Evolutionary conservation across 2,888 invertebrate species (phyloP).

Genomic region (Laspeyria flexula): DNA sequence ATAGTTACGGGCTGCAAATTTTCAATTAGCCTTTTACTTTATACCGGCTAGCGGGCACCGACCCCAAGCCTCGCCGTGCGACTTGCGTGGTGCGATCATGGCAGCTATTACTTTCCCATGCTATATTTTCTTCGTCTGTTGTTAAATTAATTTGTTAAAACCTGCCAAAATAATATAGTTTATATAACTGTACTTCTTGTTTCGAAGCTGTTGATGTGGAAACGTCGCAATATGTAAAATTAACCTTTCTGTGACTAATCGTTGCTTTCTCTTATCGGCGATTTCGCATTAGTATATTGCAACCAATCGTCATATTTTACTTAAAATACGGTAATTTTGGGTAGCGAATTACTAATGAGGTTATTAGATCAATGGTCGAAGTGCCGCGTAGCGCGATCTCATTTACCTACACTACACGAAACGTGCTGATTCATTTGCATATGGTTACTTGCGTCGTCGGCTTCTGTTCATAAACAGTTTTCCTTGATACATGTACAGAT

Average conservation of each 20-base stretch:
- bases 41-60: conserved; percentile 88
- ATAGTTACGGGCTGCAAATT: conserved; percentile 63
- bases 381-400: conserved; percentile 82
- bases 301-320: conserved; percentile 55
- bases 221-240: conserved; percentile 71
- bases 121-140: conserved; percentile 47
- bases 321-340: conserved; percentile 52
- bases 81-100: conserved; percentile 85
- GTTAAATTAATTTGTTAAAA: conserved; percentile 31
- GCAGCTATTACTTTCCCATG: conserved; percentile 82
- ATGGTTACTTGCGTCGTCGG: conserved; percentile 58
- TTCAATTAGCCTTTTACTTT: conserved; percentile 77
- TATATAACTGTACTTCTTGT: conserved; percentile 68
- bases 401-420: conserved; percentile 71
- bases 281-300: conserved; percentile 61
- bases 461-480: conserved; percentile 36
- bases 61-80: conserved; percentile 87
- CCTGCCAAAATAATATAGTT: conserved; percentile 60
- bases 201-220: conserved; percentile 60
- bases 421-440: conserved; percentile 85
- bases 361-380: conserved; percentile 79
- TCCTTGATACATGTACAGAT: conserved; percentile 15
- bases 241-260: conserved; percentile 81
- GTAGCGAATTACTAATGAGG: conserved; percentile 67
- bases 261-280: conserved; percentile 80